Evolutionary conservation across 2,888 invertebrate species (phyloP).

Genomic region (Amphipoea oculea): DNA sequence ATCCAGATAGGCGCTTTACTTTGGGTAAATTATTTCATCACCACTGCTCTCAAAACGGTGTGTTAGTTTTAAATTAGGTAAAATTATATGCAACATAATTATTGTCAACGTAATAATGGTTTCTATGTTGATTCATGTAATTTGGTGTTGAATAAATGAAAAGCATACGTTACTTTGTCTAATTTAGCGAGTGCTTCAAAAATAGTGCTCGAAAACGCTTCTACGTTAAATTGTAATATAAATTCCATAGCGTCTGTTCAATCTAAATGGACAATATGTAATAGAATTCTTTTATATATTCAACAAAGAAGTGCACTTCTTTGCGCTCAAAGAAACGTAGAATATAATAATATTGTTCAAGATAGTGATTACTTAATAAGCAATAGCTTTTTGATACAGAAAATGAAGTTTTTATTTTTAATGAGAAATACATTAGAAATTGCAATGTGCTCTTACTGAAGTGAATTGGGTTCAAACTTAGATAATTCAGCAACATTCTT

Average conservation of each 20-base stretch:
- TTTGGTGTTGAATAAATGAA: background rate
- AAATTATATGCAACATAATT: too few relatives aligned
- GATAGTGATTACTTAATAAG: slow-evolving; percentile 12
- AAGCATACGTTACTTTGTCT: background rate
- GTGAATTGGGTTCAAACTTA: background rate
- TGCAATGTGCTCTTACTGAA: background rate
- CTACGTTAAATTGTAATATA: slow-evolving; percentile 14
- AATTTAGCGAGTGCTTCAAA: background rate
- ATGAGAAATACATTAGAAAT: slow-evolving; percentile 4
- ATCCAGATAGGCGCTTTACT: too few relatives aligned
- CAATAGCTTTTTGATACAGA: slow-evolving; percentile 9
- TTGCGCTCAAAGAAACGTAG: slow-evolving; percentile 27
- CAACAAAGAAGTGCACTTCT: slow-evolving; percentile 31
- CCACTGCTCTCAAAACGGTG: too few relatives aligned
- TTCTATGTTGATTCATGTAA: too few relatives aligned
- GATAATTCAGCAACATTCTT: background rate
- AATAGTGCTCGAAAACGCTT: slow-evolving; percentile 14
- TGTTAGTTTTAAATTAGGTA: too few relatives aligned
- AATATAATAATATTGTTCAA: slow-evolving; percentile 20
- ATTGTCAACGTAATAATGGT: too few relatives aligned
- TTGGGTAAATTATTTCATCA: too few relatives aligned
- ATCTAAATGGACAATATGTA: slow-evolving; percentile 33
- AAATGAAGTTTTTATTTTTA: slow-evolving; percentile 12
- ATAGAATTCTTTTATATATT: slow-evolving; percentile 18
- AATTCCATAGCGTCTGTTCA: slow-evolving; percentile 20